These are phyloP conservation scores for Entomobrya multifasciata DNA, from an alignment of 2,888 invertebrate genomes.

Conservation along the genomic window DNA sequence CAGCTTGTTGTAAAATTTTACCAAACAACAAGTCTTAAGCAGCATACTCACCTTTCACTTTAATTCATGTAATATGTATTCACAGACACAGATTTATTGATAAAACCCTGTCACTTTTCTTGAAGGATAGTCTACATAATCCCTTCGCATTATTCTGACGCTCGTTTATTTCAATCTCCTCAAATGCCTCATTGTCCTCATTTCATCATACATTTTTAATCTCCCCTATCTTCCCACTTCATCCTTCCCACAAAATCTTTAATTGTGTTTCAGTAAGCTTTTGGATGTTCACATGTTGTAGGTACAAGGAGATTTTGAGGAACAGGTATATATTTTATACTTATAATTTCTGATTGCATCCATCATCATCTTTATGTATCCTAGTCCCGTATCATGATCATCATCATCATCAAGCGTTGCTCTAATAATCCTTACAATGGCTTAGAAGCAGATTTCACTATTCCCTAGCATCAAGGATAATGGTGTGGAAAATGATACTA, in stretches of 20 bases:
- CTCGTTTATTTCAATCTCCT: constrained; percentile 35
- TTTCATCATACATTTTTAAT: constrained; percentile 52
- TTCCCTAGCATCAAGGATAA: background rate
- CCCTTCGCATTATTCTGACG: constrained; percentile 18
- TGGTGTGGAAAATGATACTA: constrained; percentile 47
- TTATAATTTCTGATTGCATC: constrained; percentile 35
- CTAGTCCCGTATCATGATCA: background rate
- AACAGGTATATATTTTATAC: constrained; percentile 23
- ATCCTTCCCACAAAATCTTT: constrained; percentile 25
- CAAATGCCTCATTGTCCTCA: constrained; percentile 37
- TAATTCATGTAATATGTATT: constrained; percentile 4
- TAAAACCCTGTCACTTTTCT: constrained; percentile 17
- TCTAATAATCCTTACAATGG: constrained; percentile 10
- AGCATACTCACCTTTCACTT: too few species aligned
- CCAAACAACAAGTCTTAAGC: too few species aligned
- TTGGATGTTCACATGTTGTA: background rate
- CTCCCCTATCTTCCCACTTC: constrained; percentile 22
- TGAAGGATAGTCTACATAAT: constrained; percentile 5
- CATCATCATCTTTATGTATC: constrained; percentile 13
- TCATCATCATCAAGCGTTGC: background rate
- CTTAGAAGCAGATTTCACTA: background rate
- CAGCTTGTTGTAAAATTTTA: too few species aligned
- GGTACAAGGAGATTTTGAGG: background rate
- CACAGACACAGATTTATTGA: constrained; percentile 40
- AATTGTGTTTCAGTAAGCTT: constrained; percentile 29